Evolutionary conservation across 2,797 vertebrate genomes (phyloP).

Genomic region (Epinephelus malabaricus): DNA sequence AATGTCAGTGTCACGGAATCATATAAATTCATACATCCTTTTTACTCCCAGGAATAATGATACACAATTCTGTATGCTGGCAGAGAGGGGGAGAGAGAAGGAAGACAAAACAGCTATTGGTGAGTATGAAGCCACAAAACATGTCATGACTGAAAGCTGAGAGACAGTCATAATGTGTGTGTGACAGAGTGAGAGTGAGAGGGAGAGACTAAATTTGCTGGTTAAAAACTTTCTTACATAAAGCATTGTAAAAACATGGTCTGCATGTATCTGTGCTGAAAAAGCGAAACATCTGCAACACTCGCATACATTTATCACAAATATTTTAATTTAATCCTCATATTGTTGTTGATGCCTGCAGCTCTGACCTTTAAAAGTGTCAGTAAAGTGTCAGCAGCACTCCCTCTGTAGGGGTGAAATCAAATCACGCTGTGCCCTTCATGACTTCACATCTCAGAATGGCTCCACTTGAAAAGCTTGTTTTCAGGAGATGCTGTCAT

Average conservation of each 20-base stretch:
- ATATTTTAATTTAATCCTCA: constrained; percentile 8
- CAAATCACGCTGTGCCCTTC: constrained; percentile 47
- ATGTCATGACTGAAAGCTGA: constrained; percentile 9
- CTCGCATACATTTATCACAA: neutral
- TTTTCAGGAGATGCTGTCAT: constrained; percentile 33
- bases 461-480: constrained; percentile 26
- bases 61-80: neutral
- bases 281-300: neutral
- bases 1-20: constrained; percentile 15
- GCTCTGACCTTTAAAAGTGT: constrained; percentile 61
- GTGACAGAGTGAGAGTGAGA: neutral
- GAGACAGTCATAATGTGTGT: neutral
- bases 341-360: constrained; percentile 33
- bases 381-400: constrained; percentile 41
- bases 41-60: constrained; percentile 4
- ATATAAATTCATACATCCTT: neutral
- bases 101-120: neutral
- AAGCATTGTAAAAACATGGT: neutral
- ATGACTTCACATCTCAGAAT: constrained; percentile 45
- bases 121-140: constrained; percentile 11
- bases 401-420: constrained; percentile 20
- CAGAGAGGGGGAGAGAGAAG: neutral
- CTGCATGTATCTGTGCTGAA: neutral
- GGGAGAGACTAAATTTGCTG: too few relatives aligned
- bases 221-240: neutral